phyloP scores from a whole-genome alignment of 2,888 invertebrate genomes.

The Azorinus chamasolen region DNA sequence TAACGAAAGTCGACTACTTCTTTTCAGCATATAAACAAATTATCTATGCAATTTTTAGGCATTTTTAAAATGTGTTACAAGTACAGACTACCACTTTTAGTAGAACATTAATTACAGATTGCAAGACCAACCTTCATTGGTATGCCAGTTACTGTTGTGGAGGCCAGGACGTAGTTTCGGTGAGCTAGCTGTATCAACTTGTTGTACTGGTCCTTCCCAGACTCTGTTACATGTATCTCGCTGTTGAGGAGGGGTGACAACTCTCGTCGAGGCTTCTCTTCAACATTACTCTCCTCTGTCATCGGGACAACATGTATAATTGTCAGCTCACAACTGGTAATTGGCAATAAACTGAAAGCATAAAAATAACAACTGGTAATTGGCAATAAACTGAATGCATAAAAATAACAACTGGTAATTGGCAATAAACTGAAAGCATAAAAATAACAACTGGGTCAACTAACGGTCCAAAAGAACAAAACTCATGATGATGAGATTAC shows the following conservation, averaged over 20 bases:
- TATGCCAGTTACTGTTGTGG: conserved; percentile 98
- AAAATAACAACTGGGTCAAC: conserved; percentile 87
- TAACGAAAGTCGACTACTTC: too few species aligned
- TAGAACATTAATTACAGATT: too few species aligned
- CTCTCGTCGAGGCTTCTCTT: conserved; percentile 88
- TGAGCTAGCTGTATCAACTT: conserved; percentile 86
- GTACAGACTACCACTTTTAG: too few species aligned
- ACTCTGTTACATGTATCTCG: conserved; percentile 80
- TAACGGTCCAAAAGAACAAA: too few species aligned
- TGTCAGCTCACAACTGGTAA: conserved; percentile 96
- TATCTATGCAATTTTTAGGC: too few species aligned
- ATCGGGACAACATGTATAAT: conserved; percentile 95
- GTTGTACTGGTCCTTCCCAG: conserved; percentile 81
- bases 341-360: conserved; percentile 89
- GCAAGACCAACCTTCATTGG: conserved; percentile 94
- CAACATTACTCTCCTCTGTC: conserved; percentile 92
- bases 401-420: conserved; percentile 89
- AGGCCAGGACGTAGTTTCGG: conserved; percentile 95
- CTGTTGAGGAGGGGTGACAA: conserved; percentile 70
- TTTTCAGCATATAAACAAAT: too few species aligned
- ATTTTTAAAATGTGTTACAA: too few species aligned
- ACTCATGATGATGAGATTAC: too few species aligned
- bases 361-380: conserved; percentile 89
- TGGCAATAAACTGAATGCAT: conserved; percentile 88
- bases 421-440: conserved; percentile 88